A percentile compares a stretch with the other conserved stretches of the same genome.
These are phyloP conservation scores for Tachina grossa DNA, from an alignment of 2,888 invertebrate species.

Conservation along the genomic window DNA sequence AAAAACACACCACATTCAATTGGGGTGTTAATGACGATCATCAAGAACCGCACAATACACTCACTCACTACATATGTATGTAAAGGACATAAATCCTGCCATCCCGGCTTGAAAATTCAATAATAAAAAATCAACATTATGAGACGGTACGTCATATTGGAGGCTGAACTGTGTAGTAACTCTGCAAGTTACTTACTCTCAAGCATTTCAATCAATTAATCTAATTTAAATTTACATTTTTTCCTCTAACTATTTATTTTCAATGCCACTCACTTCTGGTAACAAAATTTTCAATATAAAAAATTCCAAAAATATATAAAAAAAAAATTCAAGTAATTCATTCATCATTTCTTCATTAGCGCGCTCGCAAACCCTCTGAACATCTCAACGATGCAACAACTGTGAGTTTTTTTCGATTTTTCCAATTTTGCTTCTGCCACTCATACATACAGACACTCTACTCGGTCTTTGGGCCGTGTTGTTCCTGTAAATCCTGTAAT, in stretches of 20 bases:
- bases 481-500: conserved; percentile 71
- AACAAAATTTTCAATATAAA: conserved; percentile 41
- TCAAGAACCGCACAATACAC: conserved; percentile 41
- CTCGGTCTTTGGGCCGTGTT: conserved; percentile 48
- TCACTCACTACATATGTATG: no score
- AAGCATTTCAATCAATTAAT: conserved; percentile 81
- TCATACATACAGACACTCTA: conserved; percentile 20
- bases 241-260: conserved; percentile 50
- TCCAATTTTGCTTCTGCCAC: background rate
- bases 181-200: conserved; percentile 54
- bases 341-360: conserved; percentile 61
- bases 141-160: background rate
- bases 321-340: conserved; percentile 11
- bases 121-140: conserved; percentile 12
- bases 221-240: conserved; percentile 79
- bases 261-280: conserved; percentile 63
- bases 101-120: background rate
- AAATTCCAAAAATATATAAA: conserved; percentile 8
- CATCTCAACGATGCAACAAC: conserved; percentile 63
- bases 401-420: conserved; percentile 56
- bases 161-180: conserved; percentile 60
- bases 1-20: conserved; percentile 54
- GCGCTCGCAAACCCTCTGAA: conserved; percentile 25
- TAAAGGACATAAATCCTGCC: background rate
- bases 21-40: conserved; percentile 67